A percentile compares a stretch with the other conserved stretches of the same genome.
phyloP scores from a whole-genome alignment of 64 coral and sea anemone genomes.

The Porites lutea region DNA sequence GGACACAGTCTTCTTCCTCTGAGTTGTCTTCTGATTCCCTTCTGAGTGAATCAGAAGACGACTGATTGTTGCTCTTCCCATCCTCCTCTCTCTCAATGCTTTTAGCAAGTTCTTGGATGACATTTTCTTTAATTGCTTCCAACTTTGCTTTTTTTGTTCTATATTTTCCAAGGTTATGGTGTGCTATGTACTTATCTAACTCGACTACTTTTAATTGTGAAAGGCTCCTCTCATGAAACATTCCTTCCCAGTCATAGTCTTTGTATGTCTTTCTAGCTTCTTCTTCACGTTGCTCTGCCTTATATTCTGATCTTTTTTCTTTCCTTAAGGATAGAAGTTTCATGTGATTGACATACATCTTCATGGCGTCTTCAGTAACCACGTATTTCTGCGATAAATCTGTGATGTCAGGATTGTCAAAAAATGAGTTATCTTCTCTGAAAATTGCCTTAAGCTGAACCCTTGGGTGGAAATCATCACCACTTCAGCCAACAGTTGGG shows the following conservation, averaged over 20 bases:
- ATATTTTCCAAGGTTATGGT: constrained; percentile 66
- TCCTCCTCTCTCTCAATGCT: constrained; percentile 57
- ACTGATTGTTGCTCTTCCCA: constrained; percentile 44
- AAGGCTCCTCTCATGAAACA: constrained; percentile 64
- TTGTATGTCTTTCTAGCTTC: constrained; percentile 62
- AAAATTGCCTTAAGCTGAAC: constrained; percentile 45
- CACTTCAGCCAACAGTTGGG: constrained; percentile 33
- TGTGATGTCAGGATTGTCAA: constrained; percentile 56
- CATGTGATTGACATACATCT: constrained; percentile 65
- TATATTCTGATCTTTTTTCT: constrained; percentile 62
- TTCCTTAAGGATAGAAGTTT: constrained; percentile 55
- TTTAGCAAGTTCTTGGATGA: constrained; percentile 41
- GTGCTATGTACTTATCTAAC: constrained; percentile 66
- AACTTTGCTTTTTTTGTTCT: constrained; percentile 55
- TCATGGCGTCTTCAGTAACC: constrained; percentile 46
- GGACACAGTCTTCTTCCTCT: constrained; percentile 45
- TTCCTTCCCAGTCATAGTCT: constrained; percentile 58
- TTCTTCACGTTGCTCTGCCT: constrained; percentile 57
- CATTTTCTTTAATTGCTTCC: constrained; percentile 47
- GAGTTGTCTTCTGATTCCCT: not conserved
- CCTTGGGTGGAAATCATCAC: constrained; percentile 45
- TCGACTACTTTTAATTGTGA: constrained; percentile 61
- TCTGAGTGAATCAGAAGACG: constrained; percentile 15
- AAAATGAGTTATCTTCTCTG: constrained; percentile 32
- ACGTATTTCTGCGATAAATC: constrained; percentile 38